A percentile compares a stretch with the other conserved stretches of the same genome.
phyloP scores from a whole-genome alignment of 2,113 vertebrate species.

The Porphyrio hochstetteri region DNA sequence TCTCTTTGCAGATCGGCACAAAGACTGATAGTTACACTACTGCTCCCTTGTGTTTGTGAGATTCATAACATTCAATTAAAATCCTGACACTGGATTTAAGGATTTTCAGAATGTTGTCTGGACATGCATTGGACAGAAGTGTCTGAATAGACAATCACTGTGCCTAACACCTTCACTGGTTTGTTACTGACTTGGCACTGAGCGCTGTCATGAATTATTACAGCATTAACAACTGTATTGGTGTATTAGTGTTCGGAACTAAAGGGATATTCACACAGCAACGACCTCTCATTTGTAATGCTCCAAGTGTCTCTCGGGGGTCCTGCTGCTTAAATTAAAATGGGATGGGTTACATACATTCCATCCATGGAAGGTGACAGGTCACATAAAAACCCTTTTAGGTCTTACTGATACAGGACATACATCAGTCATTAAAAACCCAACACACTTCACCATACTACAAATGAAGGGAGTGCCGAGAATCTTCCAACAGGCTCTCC shows the following conservation, averaged over 20 bases:
- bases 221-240: no score
- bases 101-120: background rate
- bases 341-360: background rate
- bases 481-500: background rate
- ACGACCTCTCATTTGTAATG: background rate
- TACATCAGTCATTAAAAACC: background rate
- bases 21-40: background rate
- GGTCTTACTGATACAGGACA: background rate
- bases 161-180: background rate
- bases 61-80: background rate
- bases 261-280: background rate
- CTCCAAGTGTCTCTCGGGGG: background rate
- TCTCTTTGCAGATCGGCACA: background rate
- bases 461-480: background rate
- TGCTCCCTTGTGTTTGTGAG: background rate
- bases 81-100: no score
- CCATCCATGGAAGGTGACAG: background rate
- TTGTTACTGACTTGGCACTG: background rate
- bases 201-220: background rate
- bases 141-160: background rate
- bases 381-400: background rate
- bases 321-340: background rate
- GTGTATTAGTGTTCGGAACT: background rate
- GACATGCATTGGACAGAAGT: background rate
- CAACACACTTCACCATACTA: background rate